Evolutionary conservation across 2,888 invertebrate species (phyloP).

Genomic region (Heliconius charithonia): DNA sequence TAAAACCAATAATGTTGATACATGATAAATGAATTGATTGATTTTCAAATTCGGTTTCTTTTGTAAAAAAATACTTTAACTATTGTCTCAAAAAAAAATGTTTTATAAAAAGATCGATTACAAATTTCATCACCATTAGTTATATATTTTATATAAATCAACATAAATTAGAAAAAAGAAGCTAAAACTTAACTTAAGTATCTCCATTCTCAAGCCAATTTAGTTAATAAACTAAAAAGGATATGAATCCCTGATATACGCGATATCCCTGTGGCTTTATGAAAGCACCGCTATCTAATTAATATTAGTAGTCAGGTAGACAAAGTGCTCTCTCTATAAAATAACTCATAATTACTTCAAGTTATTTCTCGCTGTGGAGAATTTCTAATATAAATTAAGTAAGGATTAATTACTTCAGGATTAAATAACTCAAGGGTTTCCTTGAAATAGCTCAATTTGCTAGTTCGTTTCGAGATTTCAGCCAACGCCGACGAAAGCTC

Average conservation of each 20-base stretch:
- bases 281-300: background rate
- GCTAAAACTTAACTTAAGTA: background rate
- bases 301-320: background rate
- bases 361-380: background rate
- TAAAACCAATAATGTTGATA: too few species aligned
- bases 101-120: too few species aligned
- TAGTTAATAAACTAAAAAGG: background rate
- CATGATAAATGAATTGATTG: too few species aligned
- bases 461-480: conserved; percentile 8
- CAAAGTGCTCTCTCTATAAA: conserved; percentile 6
- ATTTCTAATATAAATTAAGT: conserved; percentile 16
- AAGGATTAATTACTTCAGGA: conserved; percentile 5
- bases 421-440: conserved; percentile 13
- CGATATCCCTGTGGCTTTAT: background rate
- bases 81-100: too few species aligned
- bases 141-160: too few species aligned
- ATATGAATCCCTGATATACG: background rate
- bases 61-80: too few species aligned
- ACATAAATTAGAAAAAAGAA: too few species aligned
- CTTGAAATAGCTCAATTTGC: conserved; percentile 6
- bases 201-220: background rate
- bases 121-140: too few species aligned
- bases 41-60: too few species aligned
- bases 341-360: background rate
- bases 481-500: background rate